Percentiles rank a stretch among this genome's conserved stretches.
Evolutionary conservation across 2,113 vertebrate species (phyloP).

Genomic region (Archocentrus centrarchus): DNA sequence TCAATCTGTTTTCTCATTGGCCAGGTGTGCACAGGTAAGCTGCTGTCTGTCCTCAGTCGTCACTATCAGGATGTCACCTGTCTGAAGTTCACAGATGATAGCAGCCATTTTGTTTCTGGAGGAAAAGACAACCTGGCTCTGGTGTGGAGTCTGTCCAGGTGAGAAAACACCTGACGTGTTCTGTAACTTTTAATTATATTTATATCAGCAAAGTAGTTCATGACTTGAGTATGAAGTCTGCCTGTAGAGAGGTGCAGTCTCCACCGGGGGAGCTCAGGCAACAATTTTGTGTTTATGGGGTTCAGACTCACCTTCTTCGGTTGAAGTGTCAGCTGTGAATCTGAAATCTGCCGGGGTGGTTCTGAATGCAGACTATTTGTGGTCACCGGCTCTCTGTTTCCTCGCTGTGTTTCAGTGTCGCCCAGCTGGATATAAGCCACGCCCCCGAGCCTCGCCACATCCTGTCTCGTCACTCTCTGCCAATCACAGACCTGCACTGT

Average conservation of each 20-base stretch:
- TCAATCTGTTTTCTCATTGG: conserved; percentile 14
- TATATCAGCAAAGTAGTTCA: neutral
- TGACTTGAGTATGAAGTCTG: neutral
- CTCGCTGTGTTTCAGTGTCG: conserved; percentile 78
- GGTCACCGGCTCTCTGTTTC: neutral
- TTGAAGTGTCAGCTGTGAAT: neutral
- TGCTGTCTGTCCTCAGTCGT: conserved; percentile 88
- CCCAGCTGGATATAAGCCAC: conserved; percentile 87
- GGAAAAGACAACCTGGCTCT: conserved; percentile 94
- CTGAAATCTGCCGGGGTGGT: neutral
- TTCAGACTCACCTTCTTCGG: neutral
- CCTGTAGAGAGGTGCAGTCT: neutral
- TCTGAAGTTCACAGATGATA: conserved; percentile 91
- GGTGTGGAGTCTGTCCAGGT: conserved; percentile 93
- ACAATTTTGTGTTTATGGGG: neutral
- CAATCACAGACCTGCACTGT: conserved; percentile 94
- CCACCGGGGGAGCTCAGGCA: neutral
- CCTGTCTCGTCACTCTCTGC: conserved; percentile 92
- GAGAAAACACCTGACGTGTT: conserved; percentile 9
- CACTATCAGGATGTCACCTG: conserved; percentile 97
- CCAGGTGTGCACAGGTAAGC: conserved; percentile 91
- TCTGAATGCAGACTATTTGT: too few relatives aligned
- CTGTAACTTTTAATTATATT: neutral
- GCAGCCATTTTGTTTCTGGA: conserved; percentile 94
- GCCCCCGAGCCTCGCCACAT: conserved; percentile 88